Evolutionary conservation across 1,140 invertebrate species (phyloP).

Genomic region (Panulirus ornatus): DNA sequence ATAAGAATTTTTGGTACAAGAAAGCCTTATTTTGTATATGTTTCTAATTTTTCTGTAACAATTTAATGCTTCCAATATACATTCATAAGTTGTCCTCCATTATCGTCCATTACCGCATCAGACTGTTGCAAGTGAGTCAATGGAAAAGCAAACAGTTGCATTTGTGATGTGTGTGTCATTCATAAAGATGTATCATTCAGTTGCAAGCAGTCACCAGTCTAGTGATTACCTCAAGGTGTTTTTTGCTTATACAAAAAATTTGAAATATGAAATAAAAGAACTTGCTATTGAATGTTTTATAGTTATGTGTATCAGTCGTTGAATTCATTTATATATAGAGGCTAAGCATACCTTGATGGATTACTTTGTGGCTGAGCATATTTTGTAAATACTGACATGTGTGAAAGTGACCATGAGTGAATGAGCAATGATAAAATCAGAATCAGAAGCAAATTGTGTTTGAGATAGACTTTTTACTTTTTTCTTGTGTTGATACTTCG

Average conservation of each 20-base stretch:
- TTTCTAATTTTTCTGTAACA: slow-evolving; percentile 47
- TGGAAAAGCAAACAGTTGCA: slow-evolving; percentile 36
- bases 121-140: slow-evolving; percentile 37
- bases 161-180: slow-evolving; percentile 45
- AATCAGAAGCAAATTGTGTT: slow-evolving; percentile 6
- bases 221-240: slow-evolving; percentile 32
- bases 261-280: no score
- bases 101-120: slow-evolving; percentile 47
- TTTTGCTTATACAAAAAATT: not conserved
- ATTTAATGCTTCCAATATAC: slow-evolving; percentile 63
- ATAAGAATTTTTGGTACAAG: slow-evolving; percentile 65
- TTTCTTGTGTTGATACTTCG: no score
- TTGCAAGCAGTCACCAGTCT: slow-evolving; percentile 4
- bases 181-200: not conserved
- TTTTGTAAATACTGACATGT: slow-evolving; percentile 46
- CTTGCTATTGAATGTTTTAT: not conserved
- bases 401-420: not conserved
- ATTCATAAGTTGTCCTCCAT: slow-evolving; percentile 50
- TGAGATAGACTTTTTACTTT: not conserved
- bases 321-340: not conserved
- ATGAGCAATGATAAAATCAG: slow-evolving; percentile 11
- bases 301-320: not conserved
- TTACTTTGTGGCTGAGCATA: slow-evolving; percentile 34
- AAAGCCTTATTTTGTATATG: slow-evolving; percentile 59
- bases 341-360: slow-evolving; percentile 34